Percentiles rank a stretch among this genome's conserved stretches.
Conservation (phyloP, 2,888 invertebrate genomes). For the Zhengitettix transpicula region DNA sequence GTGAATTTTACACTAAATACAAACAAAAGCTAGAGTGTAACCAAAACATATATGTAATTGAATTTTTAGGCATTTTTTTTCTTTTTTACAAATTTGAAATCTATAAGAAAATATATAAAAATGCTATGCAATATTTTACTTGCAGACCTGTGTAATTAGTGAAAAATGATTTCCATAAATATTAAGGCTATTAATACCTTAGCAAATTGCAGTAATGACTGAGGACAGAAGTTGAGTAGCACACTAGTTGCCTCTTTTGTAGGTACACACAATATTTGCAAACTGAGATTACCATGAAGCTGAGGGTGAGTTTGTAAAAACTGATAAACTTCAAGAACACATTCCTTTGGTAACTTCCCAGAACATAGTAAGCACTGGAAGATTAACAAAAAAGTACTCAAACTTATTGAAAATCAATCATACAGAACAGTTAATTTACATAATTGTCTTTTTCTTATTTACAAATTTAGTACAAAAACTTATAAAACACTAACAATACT, state of each 20-base stretch:
- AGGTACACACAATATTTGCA: constrained; percentile 18
- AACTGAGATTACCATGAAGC: constrained; percentile 28
- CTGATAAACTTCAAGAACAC: constrained; percentile 40
- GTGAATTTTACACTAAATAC: too few species aligned
- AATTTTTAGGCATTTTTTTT: too few species aligned
- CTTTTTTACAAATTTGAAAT: too few species aligned
- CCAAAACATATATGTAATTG: too few species aligned
- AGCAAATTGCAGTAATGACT: constrained; percentile 43
- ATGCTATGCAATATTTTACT: too few species aligned
- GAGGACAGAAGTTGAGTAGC: constrained; percentile 40
- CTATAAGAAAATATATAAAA: too few species aligned
- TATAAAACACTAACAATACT: background rate
- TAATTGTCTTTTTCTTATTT: background rate
- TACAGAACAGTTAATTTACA: background rate
- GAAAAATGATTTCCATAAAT: too few species aligned
- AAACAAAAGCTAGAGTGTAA: too few species aligned
- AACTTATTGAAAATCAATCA: background rate
- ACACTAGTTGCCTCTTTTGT: constrained; percentile 31
- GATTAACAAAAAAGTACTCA: background rate
- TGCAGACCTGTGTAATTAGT: too few species aligned
- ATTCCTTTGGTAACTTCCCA: constrained; percentile 33
- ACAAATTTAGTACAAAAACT: background rate
- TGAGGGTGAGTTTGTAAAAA: constrained; percentile 39
- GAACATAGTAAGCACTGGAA: constrained; percentile 30
- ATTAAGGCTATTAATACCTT: constrained; percentile 29